Conservation (phyloP, 2,113 vertebrate genomes). For the Cyanocitta stelleri region DNA sequence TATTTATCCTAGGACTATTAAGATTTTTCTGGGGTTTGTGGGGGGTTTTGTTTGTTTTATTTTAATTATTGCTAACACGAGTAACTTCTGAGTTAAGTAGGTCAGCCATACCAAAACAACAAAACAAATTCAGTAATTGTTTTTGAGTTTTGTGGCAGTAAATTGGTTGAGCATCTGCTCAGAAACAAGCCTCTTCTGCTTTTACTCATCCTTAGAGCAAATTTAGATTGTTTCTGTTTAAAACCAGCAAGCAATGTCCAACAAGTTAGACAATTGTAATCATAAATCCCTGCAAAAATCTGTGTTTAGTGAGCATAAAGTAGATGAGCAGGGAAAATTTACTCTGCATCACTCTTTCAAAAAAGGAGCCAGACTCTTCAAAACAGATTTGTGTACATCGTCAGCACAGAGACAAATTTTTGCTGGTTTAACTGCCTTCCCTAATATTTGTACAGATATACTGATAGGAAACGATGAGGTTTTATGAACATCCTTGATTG, state of each 20-base stretch:
- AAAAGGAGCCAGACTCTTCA: not conserved
- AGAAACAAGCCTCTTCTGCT: not conserved
- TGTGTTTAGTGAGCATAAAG: not conserved
- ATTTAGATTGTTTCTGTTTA: constrained; percentile 1
- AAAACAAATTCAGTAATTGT: not conserved
- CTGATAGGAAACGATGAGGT: not conserved
- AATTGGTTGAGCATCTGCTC: not conserved
- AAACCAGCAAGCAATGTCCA: not conserved
- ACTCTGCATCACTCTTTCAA: not conserved
- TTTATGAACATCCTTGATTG: not conserved
- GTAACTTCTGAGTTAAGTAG: not conserved
- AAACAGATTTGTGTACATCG: not conserved
- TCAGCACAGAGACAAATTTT: not conserved
- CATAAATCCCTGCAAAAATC: not conserved
- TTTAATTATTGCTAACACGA: not conserved
- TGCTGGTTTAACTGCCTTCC: not conserved
- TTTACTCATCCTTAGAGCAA: not conserved
- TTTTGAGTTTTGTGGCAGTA: not conserved
- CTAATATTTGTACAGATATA: not conserved
- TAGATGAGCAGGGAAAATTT: not conserved
- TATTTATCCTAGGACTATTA: not conserved
- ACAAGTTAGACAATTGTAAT: not conserved
- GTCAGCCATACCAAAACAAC: not conserved
- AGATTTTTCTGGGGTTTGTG: not conserved
- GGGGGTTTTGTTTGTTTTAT: not conserved